Conservation (phyloP, 2,888 invertebrate species). For the Macaria notata region DNA sequence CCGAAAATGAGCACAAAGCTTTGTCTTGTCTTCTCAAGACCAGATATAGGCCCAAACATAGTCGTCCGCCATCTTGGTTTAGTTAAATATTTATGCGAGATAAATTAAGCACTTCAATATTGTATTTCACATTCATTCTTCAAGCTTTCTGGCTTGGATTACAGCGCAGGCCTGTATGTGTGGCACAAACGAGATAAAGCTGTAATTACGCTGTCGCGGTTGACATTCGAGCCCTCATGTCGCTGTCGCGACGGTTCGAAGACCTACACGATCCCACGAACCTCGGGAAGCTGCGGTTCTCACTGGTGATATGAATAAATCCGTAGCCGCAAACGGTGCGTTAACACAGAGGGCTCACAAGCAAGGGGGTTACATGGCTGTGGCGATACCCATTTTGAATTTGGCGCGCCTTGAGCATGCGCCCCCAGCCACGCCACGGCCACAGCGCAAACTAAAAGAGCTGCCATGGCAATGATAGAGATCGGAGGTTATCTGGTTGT, state of each 20-base stretch:
- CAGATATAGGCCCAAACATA: too few species aligned
- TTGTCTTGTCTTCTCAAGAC: too few species aligned
- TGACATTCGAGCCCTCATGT: conserved; percentile 64
- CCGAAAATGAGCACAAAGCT: too few species aligned
- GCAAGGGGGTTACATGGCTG: conserved; percentile 35
- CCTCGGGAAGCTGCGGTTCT: conserved; percentile 69
- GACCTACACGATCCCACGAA: conserved; percentile 59
- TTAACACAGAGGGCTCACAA: conserved; percentile 38
- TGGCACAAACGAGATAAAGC: conserved; percentile 55
- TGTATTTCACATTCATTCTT: conserved; percentile 24
- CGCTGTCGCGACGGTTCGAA: conserved; percentile 38
- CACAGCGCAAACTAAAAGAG: too few species aligned
- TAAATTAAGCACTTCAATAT: conserved; percentile 25
- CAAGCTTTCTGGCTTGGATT: conserved; percentile 21
- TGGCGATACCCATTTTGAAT: too few species aligned
- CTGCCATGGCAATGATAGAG: too few species aligned
- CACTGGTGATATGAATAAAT: conserved; percentile 51
- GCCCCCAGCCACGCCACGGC: too few species aligned
- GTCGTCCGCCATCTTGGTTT: conserved; percentile 8
- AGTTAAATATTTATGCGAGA: conserved; percentile 19
- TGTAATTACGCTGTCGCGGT: conserved; percentile 64
- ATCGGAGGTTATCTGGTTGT: too few species aligned
- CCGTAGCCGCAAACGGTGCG: conserved; percentile 39
- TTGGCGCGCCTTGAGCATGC: too few species aligned
- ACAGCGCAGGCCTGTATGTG: conserved; percentile 37